A percentile compares a stretch with the other conserved stretches of the same genome.
These are phyloP conservation scores for Aegotheles bennettii DNA, from an alignment of 2,113 vertebrate genomes.

Conservation along the genomic window DNA sequence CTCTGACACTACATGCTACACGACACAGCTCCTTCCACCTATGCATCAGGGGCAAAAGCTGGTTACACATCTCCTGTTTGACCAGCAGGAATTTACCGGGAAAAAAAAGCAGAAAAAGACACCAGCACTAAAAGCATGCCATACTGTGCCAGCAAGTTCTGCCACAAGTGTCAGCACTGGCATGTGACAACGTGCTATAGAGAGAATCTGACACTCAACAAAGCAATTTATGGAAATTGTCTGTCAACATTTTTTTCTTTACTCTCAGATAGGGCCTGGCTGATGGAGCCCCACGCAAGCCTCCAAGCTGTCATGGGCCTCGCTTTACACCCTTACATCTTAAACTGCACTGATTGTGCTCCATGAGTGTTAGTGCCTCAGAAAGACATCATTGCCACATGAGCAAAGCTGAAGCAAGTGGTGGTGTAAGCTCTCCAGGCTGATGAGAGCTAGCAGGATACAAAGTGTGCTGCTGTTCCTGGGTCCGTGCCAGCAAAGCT, in stretches of 20 bases:
- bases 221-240: constrained; percentile 19
- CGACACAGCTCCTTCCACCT: not conserved
- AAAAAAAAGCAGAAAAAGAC: not conserved
- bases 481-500: not conserved
- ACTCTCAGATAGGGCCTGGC: not conserved
- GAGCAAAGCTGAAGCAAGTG: not conserved
- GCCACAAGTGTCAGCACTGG: not conserved
- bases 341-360: not conserved
- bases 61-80: not conserved
- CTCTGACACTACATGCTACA: not conserved
- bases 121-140: not conserved
- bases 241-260: constrained; percentile 2
- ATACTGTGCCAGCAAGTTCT: not conserved
- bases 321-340: not conserved
- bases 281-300: not conserved
- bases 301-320: not conserved
- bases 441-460: not conserved
- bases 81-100: not conserved
- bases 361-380: not conserved
- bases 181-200: not conserved
- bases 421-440: not conserved
- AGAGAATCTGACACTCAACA: not conserved
- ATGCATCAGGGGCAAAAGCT: not conserved
- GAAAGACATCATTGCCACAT: not conserved
- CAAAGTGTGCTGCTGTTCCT: not conserved